Base-by-base conservation (phyloP, 2,888 invertebrate genomes). In the Congeria kusceri region DNA sequence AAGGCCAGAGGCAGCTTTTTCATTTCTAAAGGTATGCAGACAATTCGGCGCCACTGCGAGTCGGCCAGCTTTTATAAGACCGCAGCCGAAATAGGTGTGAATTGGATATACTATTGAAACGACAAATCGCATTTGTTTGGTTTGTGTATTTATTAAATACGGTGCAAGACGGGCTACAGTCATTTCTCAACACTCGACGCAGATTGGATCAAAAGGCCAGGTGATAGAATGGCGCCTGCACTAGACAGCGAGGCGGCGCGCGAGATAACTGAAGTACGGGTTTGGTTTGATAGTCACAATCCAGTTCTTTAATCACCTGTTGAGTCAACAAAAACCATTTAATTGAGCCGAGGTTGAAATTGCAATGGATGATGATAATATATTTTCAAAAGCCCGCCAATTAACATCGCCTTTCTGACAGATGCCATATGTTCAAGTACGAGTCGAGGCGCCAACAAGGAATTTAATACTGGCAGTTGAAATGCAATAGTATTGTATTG, bases 71-170 rank as follows among this genome's bases (percentile, higher is more conserved):
- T 79, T 80, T 85, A 72, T 69, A 71, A 66, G 58, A 66, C 49
- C 67, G 28, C 47, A 47, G 73, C 62, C 66, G 71, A 77, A 71
- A 66, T 73, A 86, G 85, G 86, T 87, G 86, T 87, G 84, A 87
- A 87, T 85, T 85, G 81, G 83, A 81, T 83, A 57, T 59, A 61
- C 62, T 73, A 80, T 78, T 84, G 76, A 84, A 86, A 84, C 72
- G 77, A 77, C 67, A 77, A 77, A 77, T 77, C 77, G 67, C 71
- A 72, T 77, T 77, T 77, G 77, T 77, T 77, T 53, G 58, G 77
- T 77, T 71, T 77, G 77, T 77, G 78, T 78, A 78, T 73, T 78
- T 78, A 78, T 78, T 78, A 78, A 78, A 73, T 64, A 74, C 75
- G 57, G 71, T 73, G 69, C 77, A 74, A 66, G 80, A 70, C 80